Base-by-base conservation (phyloP, 2,888 invertebrate species). In the Halocaridina rubra region DNA sequence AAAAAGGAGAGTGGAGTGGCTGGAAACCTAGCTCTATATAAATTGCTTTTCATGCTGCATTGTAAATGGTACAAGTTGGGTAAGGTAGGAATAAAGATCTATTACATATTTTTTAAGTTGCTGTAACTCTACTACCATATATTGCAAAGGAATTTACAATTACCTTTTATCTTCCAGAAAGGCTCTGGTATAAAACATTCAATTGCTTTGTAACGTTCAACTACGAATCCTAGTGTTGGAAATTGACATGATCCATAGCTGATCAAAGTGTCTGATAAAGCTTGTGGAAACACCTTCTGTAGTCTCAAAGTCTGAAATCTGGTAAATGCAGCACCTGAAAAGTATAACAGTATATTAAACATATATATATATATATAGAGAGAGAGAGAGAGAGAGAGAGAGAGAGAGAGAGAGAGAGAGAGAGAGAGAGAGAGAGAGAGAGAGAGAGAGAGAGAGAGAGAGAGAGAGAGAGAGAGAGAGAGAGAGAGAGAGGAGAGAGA, bases 181-280 rank as follows among this genome's bases (percentile, higher is more conserved):
- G 94, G 93, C 91, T 99, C 98, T 0, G 96, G 92, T 8, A 98
- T 93, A 91, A 99, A 99, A 88, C 94, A 94, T 90, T 97, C 95
- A 71, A 97, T 95, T 59, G 97, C 96, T 90, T 97, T 94, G 90
- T 96, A 99, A 77, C 99, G 93, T 91, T 99, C 98, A 0, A 98
- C 99, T n/a, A 99, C 98, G 93, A 99, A 99, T 1, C 99, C 99
- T n/a, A 99, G 92, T 0, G 99, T 99, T 4, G 99, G 99, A 91
- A 99, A 99, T 91, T 99, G 99, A 90, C 99, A 99, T 84, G 97
- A 98, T 1, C 99, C 99, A 91, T 99, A 99, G 91, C 98, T 99
- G 71, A 99, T 95, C 1, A 98, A 91, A 90, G 95, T 95, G 80
- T 96, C 93, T 0, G 94, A 93, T 61, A 92, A 88, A 0, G 90